These are phyloP conservation scores for Indicator indicator DNA, from an alignment of 2,113 vertebrate species.

Conservation along the genomic window DNA sequence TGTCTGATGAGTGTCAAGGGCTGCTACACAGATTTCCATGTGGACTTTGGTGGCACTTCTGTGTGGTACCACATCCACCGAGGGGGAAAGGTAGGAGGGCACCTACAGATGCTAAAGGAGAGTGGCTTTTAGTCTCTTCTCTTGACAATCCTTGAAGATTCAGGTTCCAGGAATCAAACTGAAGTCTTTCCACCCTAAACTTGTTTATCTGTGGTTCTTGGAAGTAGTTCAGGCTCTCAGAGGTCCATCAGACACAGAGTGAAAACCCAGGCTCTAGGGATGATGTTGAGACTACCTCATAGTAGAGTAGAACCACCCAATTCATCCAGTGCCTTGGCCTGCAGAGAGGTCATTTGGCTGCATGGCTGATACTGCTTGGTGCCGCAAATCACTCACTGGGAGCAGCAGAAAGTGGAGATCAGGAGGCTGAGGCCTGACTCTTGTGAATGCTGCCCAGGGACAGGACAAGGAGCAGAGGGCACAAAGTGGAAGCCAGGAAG, in stretches of 20 bases:
- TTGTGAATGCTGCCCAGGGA: too few species aligned
- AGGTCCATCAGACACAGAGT: not conserved
- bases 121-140: not conserved
- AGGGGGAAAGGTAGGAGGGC: conserved; percentile 89
- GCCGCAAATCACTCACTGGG: too few species aligned
- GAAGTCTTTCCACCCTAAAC: not conserved
- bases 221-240: not conserved
- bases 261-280: not conserved
- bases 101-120: not conserved
- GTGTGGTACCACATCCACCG: conserved; percentile 98
- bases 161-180: not conserved
- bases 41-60: conserved; percentile 97
- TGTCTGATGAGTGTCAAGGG: conserved; percentile 99
- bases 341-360: not conserved
- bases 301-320: not conserved
- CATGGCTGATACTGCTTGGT: too few species aligned
- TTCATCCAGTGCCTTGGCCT: not conserved
- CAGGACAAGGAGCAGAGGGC: too few species aligned
- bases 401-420: too few species aligned
- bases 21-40: conserved; percentile 98
- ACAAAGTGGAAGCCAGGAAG: too few species aligned
- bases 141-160: not conserved
- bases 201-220: not conserved
- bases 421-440: too few species aligned
- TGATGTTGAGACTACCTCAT: not conserved